Base-by-base conservation (phyloP, 2,797 vertebrate genomes). In the Echeneis naucrates region DNA sequence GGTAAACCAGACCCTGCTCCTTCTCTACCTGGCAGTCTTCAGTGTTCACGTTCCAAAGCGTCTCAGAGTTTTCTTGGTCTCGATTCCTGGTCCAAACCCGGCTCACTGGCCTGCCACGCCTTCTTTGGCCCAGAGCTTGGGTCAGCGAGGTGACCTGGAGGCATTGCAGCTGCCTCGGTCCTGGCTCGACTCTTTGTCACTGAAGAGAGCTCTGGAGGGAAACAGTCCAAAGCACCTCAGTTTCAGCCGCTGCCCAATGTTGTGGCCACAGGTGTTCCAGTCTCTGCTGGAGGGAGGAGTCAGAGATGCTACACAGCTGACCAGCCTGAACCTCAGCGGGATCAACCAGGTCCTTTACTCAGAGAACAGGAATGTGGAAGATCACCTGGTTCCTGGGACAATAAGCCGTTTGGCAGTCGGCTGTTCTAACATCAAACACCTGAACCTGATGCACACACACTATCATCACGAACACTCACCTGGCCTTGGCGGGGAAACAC, bases 361-460 rank as follows among this genome's bases (percentile, higher is more conserved):
- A 0, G 97, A 97, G 78, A 81, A 93, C 72, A 92, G 95, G 42
- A 87, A 81, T 8, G 94, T 93, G 0, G 97, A 98, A 27, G 97
- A 98, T 14, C 95, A 97, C 48, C 95, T 98, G 16, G 96, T 95
- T 65, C 88, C 95, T 0, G 85, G 86, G 64, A 94, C 96, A 33
- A 80, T 97, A 80, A 94, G 96, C 76, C 94, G 92, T 1, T 71
- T 99, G 81, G 95, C 95, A 0, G 80, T 61, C 0, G 89, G 94
- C 57, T 98, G 97, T 79, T 89, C 91, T 50, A 95, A 94, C 77
- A 86, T 99, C 60, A 92, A 88, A 42, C 96, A 97, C 85, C 92
- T 99, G 77, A 99, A 99, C 87, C 93, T 99, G 38, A 97, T 97
- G 2, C 97, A 97, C 12, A 97, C 96, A 4, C 98, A 99, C 86